These are phyloP conservation scores for Narcine bancroftii DNA, from an alignment of 2,113 vertebrate genomes.

Conservation along the genomic window DNA sequence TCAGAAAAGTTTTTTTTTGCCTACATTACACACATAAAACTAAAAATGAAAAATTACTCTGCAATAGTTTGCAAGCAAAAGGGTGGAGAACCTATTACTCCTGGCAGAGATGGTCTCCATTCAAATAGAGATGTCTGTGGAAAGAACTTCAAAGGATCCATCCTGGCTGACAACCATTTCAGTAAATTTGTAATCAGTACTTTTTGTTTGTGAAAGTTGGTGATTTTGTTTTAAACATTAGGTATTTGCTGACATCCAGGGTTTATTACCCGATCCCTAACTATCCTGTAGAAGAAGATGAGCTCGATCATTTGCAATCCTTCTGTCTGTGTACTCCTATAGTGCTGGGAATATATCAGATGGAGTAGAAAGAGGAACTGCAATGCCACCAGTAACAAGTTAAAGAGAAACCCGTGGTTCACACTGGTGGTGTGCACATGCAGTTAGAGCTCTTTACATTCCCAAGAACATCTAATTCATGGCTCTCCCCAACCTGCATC, in stretches of 20 bases:
- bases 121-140: background rate
- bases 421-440: no score
- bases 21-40: background rate
- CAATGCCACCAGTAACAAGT: no score
- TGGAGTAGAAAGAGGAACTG: no score
- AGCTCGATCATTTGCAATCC: no score
- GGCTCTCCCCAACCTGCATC: background rate
- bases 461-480: background rate
- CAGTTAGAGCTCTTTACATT: background rate
- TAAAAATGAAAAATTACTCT: background rate
- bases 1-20: background rate
- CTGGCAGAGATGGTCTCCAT: background rate
- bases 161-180: background rate
- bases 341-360: no score
- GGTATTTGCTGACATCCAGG: no score
- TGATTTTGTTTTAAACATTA: no score
- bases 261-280: no score
- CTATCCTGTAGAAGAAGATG: no score
- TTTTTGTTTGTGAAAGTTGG: no score
- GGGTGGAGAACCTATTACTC: background rate
- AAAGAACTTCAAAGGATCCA: background rate
- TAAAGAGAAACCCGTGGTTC: no score
- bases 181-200: background rate
- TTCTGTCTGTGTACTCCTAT: no score
- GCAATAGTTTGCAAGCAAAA: background rate